phyloP scores from a whole-genome alignment of 2,797 vertebrate species.

The Gymnoscopelus braueri region DNA sequence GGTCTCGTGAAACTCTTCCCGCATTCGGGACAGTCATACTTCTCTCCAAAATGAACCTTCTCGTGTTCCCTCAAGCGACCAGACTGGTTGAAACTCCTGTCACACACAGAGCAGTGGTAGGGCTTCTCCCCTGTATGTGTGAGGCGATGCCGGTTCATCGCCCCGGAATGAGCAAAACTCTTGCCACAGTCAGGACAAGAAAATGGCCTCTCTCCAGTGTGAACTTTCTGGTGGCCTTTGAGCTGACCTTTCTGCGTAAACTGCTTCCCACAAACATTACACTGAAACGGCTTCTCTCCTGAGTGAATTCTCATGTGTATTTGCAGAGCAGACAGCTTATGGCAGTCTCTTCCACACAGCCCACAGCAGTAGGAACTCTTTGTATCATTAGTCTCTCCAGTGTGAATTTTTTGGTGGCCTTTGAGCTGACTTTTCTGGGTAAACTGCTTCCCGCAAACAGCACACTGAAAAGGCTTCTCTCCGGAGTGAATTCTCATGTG shows the following conservation, averaged over 20 bases:
- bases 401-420: constrained; percentile 78
- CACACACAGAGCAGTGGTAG: constrained; percentile 72
- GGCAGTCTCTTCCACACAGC: constrained; percentile 77
- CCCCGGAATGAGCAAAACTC: constrained; percentile 75
- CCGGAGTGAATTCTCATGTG: constrained; percentile 87
- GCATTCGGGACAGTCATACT: constrained; percentile 76
- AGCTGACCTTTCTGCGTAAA: constrained; percentile 80
- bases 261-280: constrained; percentile 75
- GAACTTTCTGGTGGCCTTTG: constrained; percentile 77
- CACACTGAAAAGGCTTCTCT: constrained; percentile 90
- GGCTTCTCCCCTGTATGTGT: constrained; percentile 76
- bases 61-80: constrained; percentile 76
- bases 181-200: constrained; percentile 76
- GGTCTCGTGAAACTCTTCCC: constrained; percentile 76
- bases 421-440: constrained; percentile 80
- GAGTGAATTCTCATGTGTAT: constrained; percentile 86
- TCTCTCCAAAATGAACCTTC: constrained; percentile 77
- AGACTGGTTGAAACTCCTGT: constrained; percentile 75
- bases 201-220: constrained; percentile 76
- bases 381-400: constrained; percentile 59
- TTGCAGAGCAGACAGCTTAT: constrained; percentile 79
- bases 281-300: constrained; percentile 91
- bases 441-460: constrained; percentile 76
- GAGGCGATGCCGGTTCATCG: constrained; percentile 78
- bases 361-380: constrained; percentile 74